Evolutionary conservation across 2,113 vertebrate species (phyloP), one percentile per base, ranked within the genome.

Genomic region (Siniperca chuatsi): DNA sequence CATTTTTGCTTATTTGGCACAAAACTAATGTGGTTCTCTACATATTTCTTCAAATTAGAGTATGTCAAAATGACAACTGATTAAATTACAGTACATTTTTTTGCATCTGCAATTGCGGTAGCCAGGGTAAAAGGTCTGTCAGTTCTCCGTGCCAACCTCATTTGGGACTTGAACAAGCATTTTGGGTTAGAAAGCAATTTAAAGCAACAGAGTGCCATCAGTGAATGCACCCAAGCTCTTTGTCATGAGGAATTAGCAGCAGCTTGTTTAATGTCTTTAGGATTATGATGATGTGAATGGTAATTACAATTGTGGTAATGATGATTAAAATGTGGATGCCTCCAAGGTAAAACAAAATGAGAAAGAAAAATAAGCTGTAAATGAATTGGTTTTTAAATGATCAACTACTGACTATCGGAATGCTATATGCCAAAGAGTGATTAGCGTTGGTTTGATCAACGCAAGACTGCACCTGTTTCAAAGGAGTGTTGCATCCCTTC

Each of bases 271-370:
- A 93, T 93, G 87, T 93, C 81, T 92, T 91, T 84, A 83, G 87
- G 89, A 94, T 95, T 93, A 92, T 94, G 84, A 93, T 94, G 88
- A 94, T 89, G 85, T 88, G 80, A 92, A 88, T 76, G 37, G 89
- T 92, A 93, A 94, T 95, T 93, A 91, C 72, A 58, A 91, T 83
- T 79, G 92, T 78, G 82, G 84, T 80, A 86, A 92, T 92, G 86
- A 93, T 93, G 88, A 95, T 94, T 93, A 91, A 92, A 92, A 85
- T 65, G 81, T 90, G 69, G 75, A 90, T 90, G 91, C 89, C 90
- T 92, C 82, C n/a, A 78, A 94, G 91, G 83, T 93, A 91, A 91
- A 89, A 84, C 86, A 84, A 90, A 94, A 90, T 68, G 82, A 79
- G 81, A 81, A 42, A 75, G 52, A 86, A 86, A 84, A 88, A 82